Conservation (phyloP, 1,140 invertebrate species). For the Anastrepha ludens region DNA sequence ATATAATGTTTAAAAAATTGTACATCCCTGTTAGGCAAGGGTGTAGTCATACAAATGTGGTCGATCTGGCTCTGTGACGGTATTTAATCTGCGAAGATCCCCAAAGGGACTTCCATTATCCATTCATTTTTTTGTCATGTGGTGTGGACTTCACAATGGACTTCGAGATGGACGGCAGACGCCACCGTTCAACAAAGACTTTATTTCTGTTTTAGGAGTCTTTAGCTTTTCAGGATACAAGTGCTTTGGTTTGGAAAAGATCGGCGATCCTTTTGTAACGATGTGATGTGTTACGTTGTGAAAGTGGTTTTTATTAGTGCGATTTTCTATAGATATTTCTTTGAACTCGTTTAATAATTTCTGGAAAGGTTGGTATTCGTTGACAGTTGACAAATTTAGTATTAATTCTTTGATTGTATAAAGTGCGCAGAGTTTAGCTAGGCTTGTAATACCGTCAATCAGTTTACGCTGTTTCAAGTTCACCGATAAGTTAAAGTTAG, state of each 20-base stretch:
- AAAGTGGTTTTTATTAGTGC: neutral
- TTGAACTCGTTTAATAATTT: neutral
- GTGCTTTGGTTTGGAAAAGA: constrained; percentile 64
- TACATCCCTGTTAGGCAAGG: neutral
- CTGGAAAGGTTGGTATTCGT: neutral
- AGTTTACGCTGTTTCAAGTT: constrained; percentile 11
- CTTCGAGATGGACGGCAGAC: too few species aligned
- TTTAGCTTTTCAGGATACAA: constrained; percentile 65
- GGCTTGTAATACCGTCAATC: neutral
- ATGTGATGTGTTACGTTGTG: constrained; percentile 57
- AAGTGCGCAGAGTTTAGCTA: neutral
- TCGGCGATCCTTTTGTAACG: constrained; percentile 67
- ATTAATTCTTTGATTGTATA: neutral
- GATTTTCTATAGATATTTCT: neutral
- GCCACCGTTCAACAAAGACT: too few species aligned
- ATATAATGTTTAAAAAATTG: constrained; percentile 74
- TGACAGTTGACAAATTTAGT: neutral
- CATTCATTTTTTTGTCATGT: constrained; percentile 71
- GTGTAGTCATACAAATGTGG: neutral
- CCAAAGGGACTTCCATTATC: constrained; percentile 69
- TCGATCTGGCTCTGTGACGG: neutral
- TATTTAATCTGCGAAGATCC: constrained; percentile 75
- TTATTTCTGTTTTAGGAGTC: constrained; percentile 62
- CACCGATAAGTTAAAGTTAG: constrained; percentile 45
- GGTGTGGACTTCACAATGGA: constrained; percentile 74